Evolutionary conservation across 2,888 invertebrate genomes (phyloP), one percentile per base, ranked within the genome.

Genomic region (Philhelius pedissequus): DNA sequence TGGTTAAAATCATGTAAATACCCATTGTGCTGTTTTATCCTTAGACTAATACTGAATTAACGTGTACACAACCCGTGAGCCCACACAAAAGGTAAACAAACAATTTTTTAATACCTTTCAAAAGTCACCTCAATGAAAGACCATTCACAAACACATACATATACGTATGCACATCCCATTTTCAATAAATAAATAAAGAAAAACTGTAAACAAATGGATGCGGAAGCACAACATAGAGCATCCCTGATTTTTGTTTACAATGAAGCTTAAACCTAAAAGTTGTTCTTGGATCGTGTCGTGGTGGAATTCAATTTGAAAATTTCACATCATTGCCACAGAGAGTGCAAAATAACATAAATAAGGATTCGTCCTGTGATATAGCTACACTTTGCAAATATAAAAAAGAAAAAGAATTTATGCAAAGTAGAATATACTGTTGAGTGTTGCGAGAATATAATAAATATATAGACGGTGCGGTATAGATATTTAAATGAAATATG

Each of bases 191-290:
- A 40, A n/a, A 22, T 22, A 9, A n/a, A 38, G 22, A 22, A 60
- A 25, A 38, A n/a, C 22, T 22, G 22, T n/a, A 22, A 22, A 48
- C 13, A 48, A 48, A 48, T 22, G 25, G 15, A 60, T 60, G 3
- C n/a, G n/a, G 1, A 25, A 60, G 6, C 25, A 40, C 20, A 13
- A 18, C 2, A 52, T 4, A 18, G 1, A 15, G 20, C 38, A 58
- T 73, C 50, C 58, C 38, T 78, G 71, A 78, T 56, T 66, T 78
- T 50, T 66, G 66, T 78, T 78, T 78, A 66, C 73, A 52, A 70
- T 70, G 38, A 77, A 64, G 70, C 70, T 70, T 54, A 64, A 35
- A 54, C 50, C 56, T 66, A 20, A 50, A n/a, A 71, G 48, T 45
- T 71, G 15, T 60, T 60, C 58, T n/a, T n/a, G n/a, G 30, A 4